Evolutionary conservation across 2,888 invertebrate species (phyloP).

Genomic region (Dasysyrphus albostriatus): DNA sequence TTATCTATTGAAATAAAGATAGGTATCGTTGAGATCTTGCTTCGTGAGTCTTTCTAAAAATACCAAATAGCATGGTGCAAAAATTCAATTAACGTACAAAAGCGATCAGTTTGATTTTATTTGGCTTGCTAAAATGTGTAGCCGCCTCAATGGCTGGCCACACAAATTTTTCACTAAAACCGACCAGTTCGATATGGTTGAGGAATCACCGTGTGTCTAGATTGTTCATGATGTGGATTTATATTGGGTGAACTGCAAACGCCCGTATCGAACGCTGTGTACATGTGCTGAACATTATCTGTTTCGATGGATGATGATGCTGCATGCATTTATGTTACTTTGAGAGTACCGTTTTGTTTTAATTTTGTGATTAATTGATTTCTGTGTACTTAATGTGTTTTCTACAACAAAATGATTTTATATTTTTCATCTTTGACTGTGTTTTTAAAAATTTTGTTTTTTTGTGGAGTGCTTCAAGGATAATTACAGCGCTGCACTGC

Average conservation of each 20-base stretch:
- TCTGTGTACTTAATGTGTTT: constrained; percentile 54
- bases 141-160: constrained; percentile 62
- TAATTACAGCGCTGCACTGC: constrained; percentile 50
- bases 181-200: constrained; percentile 54
- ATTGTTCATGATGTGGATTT: constrained; percentile 46
- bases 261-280: constrained; percentile 37
- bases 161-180: constrained; percentile 23
- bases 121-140: constrained; percentile 10
- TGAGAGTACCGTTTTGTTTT: constrained; percentile 35
- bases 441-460: background rate
- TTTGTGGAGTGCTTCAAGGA: constrained; percentile 41
- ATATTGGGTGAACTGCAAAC: constrained; percentile 47
- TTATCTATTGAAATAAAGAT: constrained; percentile 2
- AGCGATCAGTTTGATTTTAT: constrained; percentile 10
- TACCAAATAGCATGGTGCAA: constrained; percentile 21
- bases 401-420: constrained; percentile 29
- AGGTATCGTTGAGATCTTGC: constrained; percentile 4
- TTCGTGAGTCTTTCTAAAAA: constrained; percentile 38
- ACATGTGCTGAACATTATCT: constrained; percentile 40
- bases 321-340: background rate
- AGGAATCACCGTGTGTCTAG: constrained; percentile 64
- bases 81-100: constrained; percentile 19
- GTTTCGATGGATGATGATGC: constrained; percentile 18
- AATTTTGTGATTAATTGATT: constrained; percentile 70
- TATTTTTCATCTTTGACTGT: constrained; percentile 24